Base-by-base conservation (phyloP, 2,113 vertebrate genomes). In the Brienomyrus brachyistius region DNA sequence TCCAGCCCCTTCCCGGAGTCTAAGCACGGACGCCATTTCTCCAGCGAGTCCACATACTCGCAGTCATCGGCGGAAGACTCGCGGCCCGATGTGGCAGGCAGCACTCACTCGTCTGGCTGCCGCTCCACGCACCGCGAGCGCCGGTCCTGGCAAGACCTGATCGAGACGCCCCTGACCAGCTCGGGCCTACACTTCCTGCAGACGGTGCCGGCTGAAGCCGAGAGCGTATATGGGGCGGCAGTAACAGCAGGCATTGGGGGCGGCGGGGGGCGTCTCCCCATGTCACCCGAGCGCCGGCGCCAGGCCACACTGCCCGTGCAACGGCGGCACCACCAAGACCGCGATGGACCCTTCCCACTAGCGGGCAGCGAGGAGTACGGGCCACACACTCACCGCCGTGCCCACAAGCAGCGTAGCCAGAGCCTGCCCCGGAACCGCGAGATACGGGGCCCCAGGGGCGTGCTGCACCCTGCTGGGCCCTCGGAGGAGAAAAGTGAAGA, bases 311-410 rank as follows among this genome's bases (percentile, higher is more conserved):
- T 97, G 43, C 97, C 96, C 0, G 96, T 96, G 6, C 96, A 96
- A 88, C 94, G 96, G 80, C 94, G 96, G 35, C 95, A 97, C 11
- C 95, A 97, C 1, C 95, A 95, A 0, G 96, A 97, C 91, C 95
- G 96, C 47, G 97, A 98, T 1, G 97, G 97, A 89, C 97, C 97
- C 84, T 99, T 98, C 90, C 98, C 97, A 0, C 90, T 98, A 94
- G 94, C 92, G 91, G 94, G 95, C 19, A 96, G 95, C 91, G 88
- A 94, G 91, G 97, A 96, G 3, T 92, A 95, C 40, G 96, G 96
- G 43, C 95, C 96, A 0, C 91, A 95, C 83, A 92, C 95, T 8
- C 94, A 94, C 0, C 92, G 94, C 66, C 95, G 96, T 88, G 95
- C 97, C 11, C 96, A 96, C 92, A 97, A 96, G 91, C 97, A 98